Evolutionary conservation across 2,797 vertebrate species (phyloP).

Genomic region (Odontamblyopus rebecca): DNA sequence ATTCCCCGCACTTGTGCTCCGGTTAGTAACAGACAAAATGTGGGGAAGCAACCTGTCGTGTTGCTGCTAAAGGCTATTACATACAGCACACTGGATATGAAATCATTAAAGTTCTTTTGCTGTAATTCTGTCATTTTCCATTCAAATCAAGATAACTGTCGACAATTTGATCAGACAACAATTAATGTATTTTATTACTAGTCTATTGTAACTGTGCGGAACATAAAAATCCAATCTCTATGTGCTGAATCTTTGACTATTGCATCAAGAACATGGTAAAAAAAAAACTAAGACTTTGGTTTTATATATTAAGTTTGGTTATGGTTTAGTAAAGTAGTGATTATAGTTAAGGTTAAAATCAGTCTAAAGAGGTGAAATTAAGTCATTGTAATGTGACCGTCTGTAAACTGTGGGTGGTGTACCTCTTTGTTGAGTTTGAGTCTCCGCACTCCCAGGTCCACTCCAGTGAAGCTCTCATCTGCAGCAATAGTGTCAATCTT

Average conservation of each 20-base stretch:
- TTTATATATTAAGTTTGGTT: too few relatives aligned
- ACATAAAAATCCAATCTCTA: too few relatives aligned
- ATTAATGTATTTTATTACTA: not conserved
- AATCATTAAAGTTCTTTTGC: not conserved
- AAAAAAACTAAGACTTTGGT: too few relatives aligned
- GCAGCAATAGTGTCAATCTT: slow-evolving; percentile 97
- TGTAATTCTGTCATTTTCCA: not conserved
- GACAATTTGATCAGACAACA: not conserved
- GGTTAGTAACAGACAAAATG: not conserved
- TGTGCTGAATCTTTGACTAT: too few relatives aligned
- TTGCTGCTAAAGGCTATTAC: slow-evolving; percentile 2
- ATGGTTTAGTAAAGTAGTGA: too few relatives aligned
- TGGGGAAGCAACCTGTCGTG: not conserved
- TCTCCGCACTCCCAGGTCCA: slow-evolving; percentile 90
- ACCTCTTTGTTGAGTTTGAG: slow-evolving; percentile 94
- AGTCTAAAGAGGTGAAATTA: not conserved
- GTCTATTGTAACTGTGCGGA: not conserved
- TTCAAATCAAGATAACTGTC: not conserved
- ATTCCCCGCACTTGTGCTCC: not conserved
- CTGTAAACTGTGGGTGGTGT: slow-evolving; percentile 2
- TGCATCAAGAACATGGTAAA: too few relatives aligned
- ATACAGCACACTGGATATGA: not conserved
- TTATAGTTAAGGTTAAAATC: too few relatives aligned
- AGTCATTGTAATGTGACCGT: not conserved
- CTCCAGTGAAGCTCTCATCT: slow-evolving; percentile 95